Percentiles rank a stretch among this genome's conserved stretches.
phyloP scores from a whole-genome alignment of 2,888 invertebrate species.

The Torymus tubicola region DNA sequence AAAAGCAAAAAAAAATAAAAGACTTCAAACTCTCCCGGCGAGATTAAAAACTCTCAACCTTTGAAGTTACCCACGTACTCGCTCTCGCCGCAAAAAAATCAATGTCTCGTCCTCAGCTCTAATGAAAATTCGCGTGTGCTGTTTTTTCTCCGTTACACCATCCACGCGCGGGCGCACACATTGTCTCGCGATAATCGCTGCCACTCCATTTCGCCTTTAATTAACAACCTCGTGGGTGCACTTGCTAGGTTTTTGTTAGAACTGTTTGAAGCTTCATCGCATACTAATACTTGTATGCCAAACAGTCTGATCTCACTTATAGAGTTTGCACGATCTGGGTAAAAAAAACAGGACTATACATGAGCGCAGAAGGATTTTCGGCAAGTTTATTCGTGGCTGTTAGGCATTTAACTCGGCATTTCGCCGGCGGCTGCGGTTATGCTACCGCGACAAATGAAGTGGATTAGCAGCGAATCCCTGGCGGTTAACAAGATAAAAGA shows the following conservation, averaged over 20 bases:
- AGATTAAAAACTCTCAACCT: too few species aligned
- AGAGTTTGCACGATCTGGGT: background rate
- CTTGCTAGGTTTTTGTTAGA: constrained; percentile 48
- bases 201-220: constrained; percentile 38
- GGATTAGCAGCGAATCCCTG: constrained; percentile 40
- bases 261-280: constrained; percentile 54
- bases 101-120: background rate
- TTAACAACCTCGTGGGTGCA: constrained; percentile 31
- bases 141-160: constrained; percentile 15
- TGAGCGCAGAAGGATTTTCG: constrained; percentile 11
- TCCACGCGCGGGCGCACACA: background rate
- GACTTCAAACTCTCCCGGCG: too few species aligned
- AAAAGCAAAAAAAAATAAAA: too few species aligned
- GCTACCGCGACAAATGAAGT: constrained; percentile 49
- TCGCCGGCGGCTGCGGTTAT: constrained; percentile 32
- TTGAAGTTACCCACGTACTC: too few species aligned
- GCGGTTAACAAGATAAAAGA: constrained; percentile 45
- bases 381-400: constrained; percentile 43
- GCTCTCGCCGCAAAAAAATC: background rate
- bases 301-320: background rate
- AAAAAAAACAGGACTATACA: background rate
- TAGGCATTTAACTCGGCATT: constrained; percentile 47
- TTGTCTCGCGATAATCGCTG: constrained; percentile 3
- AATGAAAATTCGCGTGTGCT: background rate
- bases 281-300: background rate